A percentile compares a stretch with the other conserved stretches of the same genome.
Evolutionary conservation across 2,797 vertebrate genomes (phyloP).

Genomic region (Etheostoma nigrum): DNA sequence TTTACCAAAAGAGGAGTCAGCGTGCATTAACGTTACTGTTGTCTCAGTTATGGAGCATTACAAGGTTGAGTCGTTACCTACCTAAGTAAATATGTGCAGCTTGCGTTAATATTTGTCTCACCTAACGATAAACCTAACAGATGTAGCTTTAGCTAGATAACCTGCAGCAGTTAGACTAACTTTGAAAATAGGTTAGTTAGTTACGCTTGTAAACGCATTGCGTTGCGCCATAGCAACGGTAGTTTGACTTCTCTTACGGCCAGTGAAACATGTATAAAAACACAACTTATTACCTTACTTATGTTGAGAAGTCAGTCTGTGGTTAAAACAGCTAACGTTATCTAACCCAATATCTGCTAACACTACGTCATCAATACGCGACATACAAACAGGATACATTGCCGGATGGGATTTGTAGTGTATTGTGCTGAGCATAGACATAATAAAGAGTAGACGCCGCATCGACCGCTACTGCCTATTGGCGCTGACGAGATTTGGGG

Average conservation of each 20-base stretch:
- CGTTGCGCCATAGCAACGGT: not conserved
- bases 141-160: slow-evolving; percentile 1
- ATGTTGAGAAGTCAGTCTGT: not conserved
- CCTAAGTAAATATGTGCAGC: not conserved
- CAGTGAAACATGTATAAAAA: not conserved
- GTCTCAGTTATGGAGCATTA: not conserved
- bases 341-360: too few species aligned
- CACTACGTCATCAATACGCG: slow-evolving; percentile 45
- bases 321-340: not conserved
- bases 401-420: not conserved
- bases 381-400: not conserved
- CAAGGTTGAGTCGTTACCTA: not conserved
- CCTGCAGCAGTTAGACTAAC: not conserved
- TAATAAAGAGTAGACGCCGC: too few species aligned
- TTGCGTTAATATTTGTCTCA: not conserved
- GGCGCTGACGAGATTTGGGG: too few species aligned
- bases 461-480: too few species aligned
- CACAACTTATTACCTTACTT: not conserved
- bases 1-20: not conserved
- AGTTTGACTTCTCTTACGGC: fast-evolving
- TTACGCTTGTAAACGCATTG: not conserved
- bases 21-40: fast-evolving
- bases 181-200: not conserved
- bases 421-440: too few species aligned
- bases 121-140: not conserved